A percentile compares a stretch with the other conserved stretches of the same genome.
Evolutionary conservation across 2,888 invertebrate species (phyloP).

Genomic region (Limnephilus marmoratus): DNA sequence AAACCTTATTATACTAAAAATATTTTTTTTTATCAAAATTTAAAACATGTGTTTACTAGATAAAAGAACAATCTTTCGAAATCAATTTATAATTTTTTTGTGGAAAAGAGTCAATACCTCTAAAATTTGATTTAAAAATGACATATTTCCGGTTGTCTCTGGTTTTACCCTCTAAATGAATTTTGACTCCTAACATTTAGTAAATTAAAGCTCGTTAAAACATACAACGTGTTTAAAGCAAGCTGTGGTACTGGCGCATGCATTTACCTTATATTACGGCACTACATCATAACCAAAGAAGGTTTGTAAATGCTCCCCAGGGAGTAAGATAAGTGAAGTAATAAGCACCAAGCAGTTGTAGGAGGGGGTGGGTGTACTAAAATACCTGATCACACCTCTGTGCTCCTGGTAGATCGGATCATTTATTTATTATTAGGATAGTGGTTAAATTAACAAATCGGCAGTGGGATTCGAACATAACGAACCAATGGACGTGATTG

Average conservation of each 20-base stretch:
- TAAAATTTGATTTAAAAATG: too few species aligned
- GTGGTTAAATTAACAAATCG: conserved; percentile 20
- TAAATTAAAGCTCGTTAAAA: not conserved
- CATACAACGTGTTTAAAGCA: not conserved
- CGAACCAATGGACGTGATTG: not conserved
- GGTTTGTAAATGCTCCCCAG: not conserved
- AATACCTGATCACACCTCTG: not conserved
- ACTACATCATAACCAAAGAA: not conserved
- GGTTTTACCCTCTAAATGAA: too few species aligned
- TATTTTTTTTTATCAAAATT: too few species aligned
- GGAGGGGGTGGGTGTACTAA: not conserved
- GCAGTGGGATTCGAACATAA: not conserved
- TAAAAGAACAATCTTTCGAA: too few species aligned
- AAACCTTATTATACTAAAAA: too few species aligned
- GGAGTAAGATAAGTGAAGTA: not conserved
- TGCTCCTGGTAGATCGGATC: not conserved
- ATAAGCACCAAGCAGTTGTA: not conserved
- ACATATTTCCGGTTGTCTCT: too few species aligned
- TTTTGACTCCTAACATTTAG: not conserved
- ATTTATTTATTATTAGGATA: not conserved
- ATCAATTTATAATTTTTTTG: too few species aligned
- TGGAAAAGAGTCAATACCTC: too few species aligned
- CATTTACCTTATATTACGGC: not conserved
- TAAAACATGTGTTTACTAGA: too few species aligned
- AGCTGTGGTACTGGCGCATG: not conserved